Conservation (phyloP, 2,797 vertebrate genomes). For the Poecilia gillii region DNA sequence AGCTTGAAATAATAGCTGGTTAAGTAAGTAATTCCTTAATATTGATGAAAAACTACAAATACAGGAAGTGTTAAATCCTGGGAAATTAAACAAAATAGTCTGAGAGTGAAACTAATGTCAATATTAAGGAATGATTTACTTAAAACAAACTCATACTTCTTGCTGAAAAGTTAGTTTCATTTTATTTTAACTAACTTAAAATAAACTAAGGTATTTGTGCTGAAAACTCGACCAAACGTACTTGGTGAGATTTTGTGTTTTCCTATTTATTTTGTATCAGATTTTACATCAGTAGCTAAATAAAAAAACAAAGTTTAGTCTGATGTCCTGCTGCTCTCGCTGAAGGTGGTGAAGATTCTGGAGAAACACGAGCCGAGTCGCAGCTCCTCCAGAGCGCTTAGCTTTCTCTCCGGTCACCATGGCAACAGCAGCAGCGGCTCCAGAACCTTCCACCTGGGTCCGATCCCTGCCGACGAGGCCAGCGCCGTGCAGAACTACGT, state of each 20-base stretch:
- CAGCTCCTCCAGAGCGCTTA: conserved; percentile 67
- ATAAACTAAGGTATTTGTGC: too few relatives aligned
- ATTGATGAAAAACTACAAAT: too few relatives aligned
- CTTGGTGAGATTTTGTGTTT: neutral
- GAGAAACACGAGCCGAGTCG: conserved; percentile 93
- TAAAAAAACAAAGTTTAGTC: neutral
- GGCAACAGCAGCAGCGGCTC: conserved; percentile 10
- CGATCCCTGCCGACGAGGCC: conserved; percentile 90
- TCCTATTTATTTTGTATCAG: neutral
- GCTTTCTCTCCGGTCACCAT: conserved; percentile 69
- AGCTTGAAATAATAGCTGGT: too few relatives aligned
- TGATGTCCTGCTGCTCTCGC: neutral
- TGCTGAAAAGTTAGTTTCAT: too few relatives aligned
- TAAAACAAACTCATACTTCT: too few relatives aligned
- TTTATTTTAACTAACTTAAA: too few relatives aligned
- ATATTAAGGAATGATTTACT: too few relatives aligned
- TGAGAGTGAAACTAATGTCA: too few relatives aligned
- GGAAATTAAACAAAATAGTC: too few relatives aligned
- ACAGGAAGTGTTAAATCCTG: too few relatives aligned
- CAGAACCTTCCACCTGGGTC: conserved; percentile 31
- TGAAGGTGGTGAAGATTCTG: conserved; percentile 92
- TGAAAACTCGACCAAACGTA: too few relatives aligned
- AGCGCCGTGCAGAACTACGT: conserved; percentile 98
- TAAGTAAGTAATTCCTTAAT: too few relatives aligned
- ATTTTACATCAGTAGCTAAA: neutral